phyloP scores from a whole-genome alignment of 2,888 invertebrate genomes.

The Orchestes rusci region DNA sequence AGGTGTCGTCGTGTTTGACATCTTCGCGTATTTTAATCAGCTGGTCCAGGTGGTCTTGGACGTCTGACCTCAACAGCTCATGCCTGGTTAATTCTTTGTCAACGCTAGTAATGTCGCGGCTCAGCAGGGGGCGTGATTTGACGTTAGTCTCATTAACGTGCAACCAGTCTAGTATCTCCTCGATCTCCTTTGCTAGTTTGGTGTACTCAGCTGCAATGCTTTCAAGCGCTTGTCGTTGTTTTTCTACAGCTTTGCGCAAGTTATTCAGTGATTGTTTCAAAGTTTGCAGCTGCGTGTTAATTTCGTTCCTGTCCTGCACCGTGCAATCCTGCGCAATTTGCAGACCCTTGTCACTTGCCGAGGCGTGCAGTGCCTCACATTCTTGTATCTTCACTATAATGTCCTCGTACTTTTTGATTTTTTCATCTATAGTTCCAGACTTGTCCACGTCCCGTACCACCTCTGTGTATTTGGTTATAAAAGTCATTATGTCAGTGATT shows the following conservation, averaged over 20 bases:
- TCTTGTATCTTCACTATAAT: constrained; percentile 82
- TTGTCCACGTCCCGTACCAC: constrained; percentile 79
- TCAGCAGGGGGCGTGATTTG: constrained; percentile 74
- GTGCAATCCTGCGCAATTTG: constrained; percentile 89
- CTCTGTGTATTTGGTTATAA: constrained; percentile 80
- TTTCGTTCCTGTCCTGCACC: constrained; percentile 76
- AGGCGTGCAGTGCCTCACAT: constrained; percentile 78
- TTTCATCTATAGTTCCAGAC: constrained; percentile 75
- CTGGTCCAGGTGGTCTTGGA: constrained; percentile 59
- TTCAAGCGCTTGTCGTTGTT: constrained; percentile 81
- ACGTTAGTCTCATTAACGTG: constrained; percentile 75
- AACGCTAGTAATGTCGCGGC: constrained; percentile 71
- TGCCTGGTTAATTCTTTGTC: constrained; percentile 76
- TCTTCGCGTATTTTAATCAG: constrained; percentile 59
- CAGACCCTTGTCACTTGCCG: constrained; percentile 86
- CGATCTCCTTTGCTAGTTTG: constrained; percentile 75
- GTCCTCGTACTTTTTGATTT: constrained; percentile 81
- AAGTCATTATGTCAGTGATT: constrained; percentile 80
- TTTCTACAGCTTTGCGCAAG: constrained; percentile 74
- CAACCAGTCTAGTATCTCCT: constrained; percentile 74
- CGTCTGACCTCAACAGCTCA: constrained; percentile 57
- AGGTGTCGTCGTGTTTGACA: constrained; percentile 66
- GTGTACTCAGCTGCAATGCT: constrained; percentile 81
- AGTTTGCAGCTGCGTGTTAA: constrained; percentile 81
- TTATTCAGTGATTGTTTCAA: constrained; percentile 77